Conservation (phyloP, 2,113 vertebrate genomes). For the Nerophis ophidion region DNA sequence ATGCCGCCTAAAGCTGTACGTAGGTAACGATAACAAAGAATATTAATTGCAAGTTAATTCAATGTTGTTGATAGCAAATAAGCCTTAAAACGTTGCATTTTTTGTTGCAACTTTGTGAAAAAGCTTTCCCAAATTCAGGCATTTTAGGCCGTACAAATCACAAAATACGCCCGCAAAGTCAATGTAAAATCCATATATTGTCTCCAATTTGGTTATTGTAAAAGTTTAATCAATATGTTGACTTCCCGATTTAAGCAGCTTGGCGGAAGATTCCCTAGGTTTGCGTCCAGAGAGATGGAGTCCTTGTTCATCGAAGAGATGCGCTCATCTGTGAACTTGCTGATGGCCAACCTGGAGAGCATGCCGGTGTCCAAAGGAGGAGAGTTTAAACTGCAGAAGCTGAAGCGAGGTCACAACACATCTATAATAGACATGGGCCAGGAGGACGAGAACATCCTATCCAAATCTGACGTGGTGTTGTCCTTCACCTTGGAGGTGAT, state of each 20-base stretch:
- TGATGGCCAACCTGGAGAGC: constrained; percentile 98
- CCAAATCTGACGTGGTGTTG: constrained; percentile 94
- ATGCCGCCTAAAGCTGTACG: too few species aligned
- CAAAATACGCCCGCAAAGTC: too few species aligned
- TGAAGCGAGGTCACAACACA: constrained; percentile 94
- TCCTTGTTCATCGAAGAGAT: constrained; percentile 95
- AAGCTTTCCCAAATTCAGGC: too few species aligned
- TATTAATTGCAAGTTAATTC: too few species aligned
- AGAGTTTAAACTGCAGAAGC: constrained; percentile 97
- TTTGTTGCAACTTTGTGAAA: too few species aligned
- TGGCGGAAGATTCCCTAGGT: constrained; percentile 91
- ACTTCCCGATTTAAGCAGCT: constrained; percentile 48
- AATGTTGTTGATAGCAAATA: too few species aligned
- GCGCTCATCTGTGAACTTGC: constrained; percentile 92
- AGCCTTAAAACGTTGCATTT: too few species aligned
- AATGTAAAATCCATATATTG: not conserved
- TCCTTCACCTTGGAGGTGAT: constrained; percentile 93
- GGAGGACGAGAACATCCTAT: constrained; percentile 96
- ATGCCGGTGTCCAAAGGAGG: constrained; percentile 98
- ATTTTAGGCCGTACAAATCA: too few species aligned
- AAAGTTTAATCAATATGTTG: not conserved
- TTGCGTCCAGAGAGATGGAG: constrained; percentile 96
- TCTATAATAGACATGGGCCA: constrained; percentile 99
- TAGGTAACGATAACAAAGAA: too few species aligned
- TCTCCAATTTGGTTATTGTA: not conserved